These are phyloP conservation scores for Pycnonotus jocosus DNA, from an alignment of 2,113 vertebrate species.

Conservation along the genomic window DNA sequence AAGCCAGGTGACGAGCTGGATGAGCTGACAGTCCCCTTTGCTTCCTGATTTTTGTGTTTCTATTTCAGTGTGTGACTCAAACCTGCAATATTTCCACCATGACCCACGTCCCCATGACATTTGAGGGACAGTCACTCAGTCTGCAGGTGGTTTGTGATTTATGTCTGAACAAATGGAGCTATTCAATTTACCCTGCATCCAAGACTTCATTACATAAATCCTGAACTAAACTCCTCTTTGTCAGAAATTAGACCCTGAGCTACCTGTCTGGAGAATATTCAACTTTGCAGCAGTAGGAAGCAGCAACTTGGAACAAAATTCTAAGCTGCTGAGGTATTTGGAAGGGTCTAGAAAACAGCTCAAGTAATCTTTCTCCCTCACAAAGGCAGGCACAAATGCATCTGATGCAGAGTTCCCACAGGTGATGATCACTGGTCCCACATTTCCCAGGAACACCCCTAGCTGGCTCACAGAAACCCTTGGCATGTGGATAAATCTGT, in stretches of 20 bases:
- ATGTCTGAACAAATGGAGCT: constrained; percentile 20
- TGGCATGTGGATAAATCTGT: neutral
- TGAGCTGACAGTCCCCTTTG: neutral
- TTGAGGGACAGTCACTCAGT: constrained; percentile 16
- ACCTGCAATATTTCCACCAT: neutral
- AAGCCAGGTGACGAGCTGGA: neutral
- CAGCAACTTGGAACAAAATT: neutral
- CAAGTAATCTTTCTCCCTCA: neutral
- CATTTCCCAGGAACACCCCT: neutral
- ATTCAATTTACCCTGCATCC: constrained; percentile 4
- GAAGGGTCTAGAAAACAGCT: neutral
- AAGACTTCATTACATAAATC: constrained; percentile 30
- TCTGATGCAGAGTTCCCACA: neutral
- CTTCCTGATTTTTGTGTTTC: neutral
- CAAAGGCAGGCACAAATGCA: neutral
- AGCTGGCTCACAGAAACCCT: neutral
- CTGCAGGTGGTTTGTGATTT: constrained; percentile 41
- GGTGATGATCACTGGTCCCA: neutral
- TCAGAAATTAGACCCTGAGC: constrained; percentile 11
- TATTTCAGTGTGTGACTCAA: constrained; percentile 2
- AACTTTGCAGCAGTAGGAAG: neutral
- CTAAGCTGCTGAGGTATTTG: neutral
- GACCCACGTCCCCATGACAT: constrained; percentile 8
- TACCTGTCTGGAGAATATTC: neutral
- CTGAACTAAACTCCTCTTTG: constrained; percentile 9